Base-by-base conservation (phyloP, 2,113 vertebrate genomes). In the Antennarius striatus region DNA sequence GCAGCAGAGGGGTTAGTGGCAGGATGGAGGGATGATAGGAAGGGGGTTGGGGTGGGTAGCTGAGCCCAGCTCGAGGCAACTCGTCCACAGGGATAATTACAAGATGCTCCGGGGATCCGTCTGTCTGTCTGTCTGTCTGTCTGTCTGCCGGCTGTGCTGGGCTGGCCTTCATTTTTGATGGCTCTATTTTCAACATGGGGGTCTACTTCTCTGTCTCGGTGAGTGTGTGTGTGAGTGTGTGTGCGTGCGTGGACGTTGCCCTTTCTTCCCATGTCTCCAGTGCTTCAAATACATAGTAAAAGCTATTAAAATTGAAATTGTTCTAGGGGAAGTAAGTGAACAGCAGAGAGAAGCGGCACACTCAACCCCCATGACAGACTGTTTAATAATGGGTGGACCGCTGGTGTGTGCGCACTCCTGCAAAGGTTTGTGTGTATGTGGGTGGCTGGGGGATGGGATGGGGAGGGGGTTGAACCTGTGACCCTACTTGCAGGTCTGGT, bases 261-360 rank as follows among this genome's bases (percentile, higher is more conserved):
- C 77, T 85, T 86, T 80, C 75, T 74, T 71, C 82, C 61, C 52
- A 70, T 82, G 86, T 85, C 87, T 86, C 92, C 84, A 92, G 93
- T 95, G 95, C 94, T 95, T 94, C 95, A 96, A 95, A 96, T 96
- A 96, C 95, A 95, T 94, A 96, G 95, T 98, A 95, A 98, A 98
- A 98, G 95, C 96, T 95, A 98, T 98, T 99, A 98, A 98, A 96
- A 97, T 96, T 95, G 93, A 98, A 98, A 99, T 98, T 98, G 95
- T 98, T 98, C 95, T 96, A 95, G 95, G 94, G 95, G 94, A 93
- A 91, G 94, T 93, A 94, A 94, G 93, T 85, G 86, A 91, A 92
- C 86, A 86, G 84, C 91, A 92, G 92, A 93, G 88, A 75, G 65
- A 81, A 72, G 92, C 94, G 94, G 95, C 75, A 82, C 86, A 77